These are phyloP conservation scores for Drosophila tani DNA, from an alignment of 1,140 invertebrate species.

Conservation along the genomic window DNA sequence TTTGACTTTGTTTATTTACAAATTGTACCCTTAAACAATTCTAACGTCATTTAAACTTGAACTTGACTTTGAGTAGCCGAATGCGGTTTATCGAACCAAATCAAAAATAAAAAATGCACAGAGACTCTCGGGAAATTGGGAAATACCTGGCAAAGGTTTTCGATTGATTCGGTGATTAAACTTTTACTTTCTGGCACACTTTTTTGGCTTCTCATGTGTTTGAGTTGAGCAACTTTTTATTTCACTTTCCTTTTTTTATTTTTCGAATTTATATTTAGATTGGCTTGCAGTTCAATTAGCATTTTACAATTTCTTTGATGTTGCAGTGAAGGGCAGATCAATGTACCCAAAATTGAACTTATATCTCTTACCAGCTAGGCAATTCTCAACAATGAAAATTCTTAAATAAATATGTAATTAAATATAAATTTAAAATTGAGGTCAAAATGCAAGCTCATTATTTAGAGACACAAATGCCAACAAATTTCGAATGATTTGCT, in stretches of 20 bases:
- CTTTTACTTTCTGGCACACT: conserved; percentile 80
- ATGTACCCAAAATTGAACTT: conserved; percentile 1
- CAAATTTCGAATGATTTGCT: conserved; percentile 42
- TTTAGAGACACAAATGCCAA: conserved; percentile 50
- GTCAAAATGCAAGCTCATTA: conserved; percentile 66
- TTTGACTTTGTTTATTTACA: conserved; percentile 71
- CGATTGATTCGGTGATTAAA: conserved; percentile 51
- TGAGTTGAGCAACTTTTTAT: conserved; percentile 24
- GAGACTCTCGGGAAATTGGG: conserved; percentile 45
- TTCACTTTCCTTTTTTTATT: conserved; percentile 38
- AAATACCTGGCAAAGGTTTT: conserved; percentile 76
- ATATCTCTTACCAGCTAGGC: neutral
- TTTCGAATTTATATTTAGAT: conserved; percentile 24
- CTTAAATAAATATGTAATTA: too few species aligned
- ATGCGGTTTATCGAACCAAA: conserved; percentile 32
- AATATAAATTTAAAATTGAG: conserved; percentile 50
- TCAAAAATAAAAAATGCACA: conserved; percentile 9
- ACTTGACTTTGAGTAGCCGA: conserved; percentile 63
- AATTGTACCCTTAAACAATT: conserved; percentile 55
- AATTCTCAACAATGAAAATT: conserved; percentile 1
- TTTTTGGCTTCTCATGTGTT: conserved; percentile 34
- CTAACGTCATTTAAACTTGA: conserved; percentile 61
- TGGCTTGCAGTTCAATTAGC: neutral
- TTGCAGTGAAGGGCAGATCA: conserved; percentile 27
- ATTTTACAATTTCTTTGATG: conserved; percentile 48